Conservation (phyloP, 2,888 invertebrate genomes). For the Machimus atricapillus region DNA sequence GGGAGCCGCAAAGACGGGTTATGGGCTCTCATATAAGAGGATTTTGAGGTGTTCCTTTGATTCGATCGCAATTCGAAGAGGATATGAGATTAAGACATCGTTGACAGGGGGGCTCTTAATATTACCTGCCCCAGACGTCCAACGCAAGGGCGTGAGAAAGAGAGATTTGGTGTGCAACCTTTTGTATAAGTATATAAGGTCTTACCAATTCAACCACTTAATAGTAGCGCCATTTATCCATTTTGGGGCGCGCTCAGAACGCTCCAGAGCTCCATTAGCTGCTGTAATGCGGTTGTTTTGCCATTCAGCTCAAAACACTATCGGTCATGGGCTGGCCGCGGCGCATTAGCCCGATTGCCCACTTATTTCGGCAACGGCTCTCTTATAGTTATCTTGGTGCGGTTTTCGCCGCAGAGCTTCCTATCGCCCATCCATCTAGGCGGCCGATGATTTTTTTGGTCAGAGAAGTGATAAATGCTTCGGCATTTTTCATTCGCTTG, state of each 20-base stretch:
- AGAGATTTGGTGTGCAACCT: background rate
- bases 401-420: background rate
- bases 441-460: conserved; percentile 2
- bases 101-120: background rate
- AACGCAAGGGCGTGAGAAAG: background rate
- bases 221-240: background rate
- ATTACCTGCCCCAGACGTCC: background rate
- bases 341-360: background rate
- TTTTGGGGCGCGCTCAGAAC: background rate
- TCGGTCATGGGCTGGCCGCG: background rate
- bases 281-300: background rate
- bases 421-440: background rate
- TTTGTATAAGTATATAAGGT: background rate
- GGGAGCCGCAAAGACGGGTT: background rate
- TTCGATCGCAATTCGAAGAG: background rate
- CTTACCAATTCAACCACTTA: background rate
- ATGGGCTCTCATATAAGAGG: background rate
- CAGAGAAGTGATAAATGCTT: conserved; percentile 20
- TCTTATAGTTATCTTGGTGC: background rate
- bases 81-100: conserved; percentile 13
- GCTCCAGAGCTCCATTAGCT: background rate
- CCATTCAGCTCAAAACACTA: background rate
- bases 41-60: conserved; percentile 5
- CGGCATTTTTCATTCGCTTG: background rate
- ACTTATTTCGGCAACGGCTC: background rate